Evolutionary conservation across 2,113 vertebrate genomes (phyloP).

Genomic region (Canis aureus): DNA sequence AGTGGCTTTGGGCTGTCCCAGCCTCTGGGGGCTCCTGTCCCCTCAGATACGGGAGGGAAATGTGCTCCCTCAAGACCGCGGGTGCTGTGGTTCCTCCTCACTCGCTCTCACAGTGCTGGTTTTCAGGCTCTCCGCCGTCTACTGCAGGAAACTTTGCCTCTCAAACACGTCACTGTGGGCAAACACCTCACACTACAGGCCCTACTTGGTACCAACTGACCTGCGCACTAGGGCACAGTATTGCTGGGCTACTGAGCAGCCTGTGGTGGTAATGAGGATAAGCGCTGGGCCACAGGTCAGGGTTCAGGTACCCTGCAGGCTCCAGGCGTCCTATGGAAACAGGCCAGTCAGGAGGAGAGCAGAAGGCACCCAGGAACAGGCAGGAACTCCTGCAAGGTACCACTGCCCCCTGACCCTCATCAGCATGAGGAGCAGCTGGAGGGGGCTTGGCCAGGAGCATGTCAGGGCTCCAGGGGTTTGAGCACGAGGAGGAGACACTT

Average conservation of each 20-base stretch:
- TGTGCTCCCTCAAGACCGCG: neutral
- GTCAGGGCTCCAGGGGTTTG: neutral
- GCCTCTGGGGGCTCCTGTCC: too few relatives aligned
- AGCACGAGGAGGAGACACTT: neutral
- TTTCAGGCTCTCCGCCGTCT: neutral
- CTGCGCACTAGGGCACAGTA: fast-evolving
- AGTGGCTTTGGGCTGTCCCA: neutral
- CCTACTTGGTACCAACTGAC: neutral
- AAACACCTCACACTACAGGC: neutral
- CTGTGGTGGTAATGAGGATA: fast-evolving
- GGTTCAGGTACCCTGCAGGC: neutral
- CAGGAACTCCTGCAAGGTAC: neutral
- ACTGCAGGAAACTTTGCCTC: neutral
- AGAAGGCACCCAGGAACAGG: too few relatives aligned
- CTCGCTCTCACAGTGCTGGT: neutral
- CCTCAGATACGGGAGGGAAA: neutral
- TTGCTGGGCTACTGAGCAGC: neutral
- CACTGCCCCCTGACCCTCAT: neutral
- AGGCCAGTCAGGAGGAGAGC: neutral
- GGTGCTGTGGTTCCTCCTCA: too few relatives aligned
- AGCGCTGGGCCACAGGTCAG: neutral
- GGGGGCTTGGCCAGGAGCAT: neutral
- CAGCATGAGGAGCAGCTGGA: neutral
- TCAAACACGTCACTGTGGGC: neutral
- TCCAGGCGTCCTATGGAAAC: neutral